A percentile compares a stretch with the other conserved stretches of the same genome.
phyloP scores from a whole-genome alignment of 2,113 vertebrate species.

The Malurus melanocephalus region DNA sequence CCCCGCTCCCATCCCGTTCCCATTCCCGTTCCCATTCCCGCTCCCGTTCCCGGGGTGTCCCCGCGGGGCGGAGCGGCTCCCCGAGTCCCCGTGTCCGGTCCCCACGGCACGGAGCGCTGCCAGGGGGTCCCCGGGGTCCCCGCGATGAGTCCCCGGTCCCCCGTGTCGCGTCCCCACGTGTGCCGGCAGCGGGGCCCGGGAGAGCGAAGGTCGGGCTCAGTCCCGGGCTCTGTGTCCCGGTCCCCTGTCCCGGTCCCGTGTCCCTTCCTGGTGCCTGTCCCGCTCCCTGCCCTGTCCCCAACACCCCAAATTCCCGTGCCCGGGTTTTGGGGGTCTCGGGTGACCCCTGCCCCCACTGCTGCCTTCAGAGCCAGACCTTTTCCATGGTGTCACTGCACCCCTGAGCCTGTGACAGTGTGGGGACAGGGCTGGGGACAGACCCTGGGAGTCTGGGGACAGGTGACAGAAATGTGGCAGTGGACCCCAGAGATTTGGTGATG shows the following conservation, averaged over 20 bases:
- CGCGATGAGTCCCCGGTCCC: neutral
- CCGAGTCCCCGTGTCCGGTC: neutral
- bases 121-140: neutral
- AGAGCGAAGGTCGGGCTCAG: neutral
- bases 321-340: neutral
- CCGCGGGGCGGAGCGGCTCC: neutral
- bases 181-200: neutral
- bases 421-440: neutral
- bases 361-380: rapidly evolving
- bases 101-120: neutral
- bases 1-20: no score
- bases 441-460: neutral
- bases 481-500: neutral
- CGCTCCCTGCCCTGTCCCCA: neutral
- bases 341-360: neutral
- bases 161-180: neutral
- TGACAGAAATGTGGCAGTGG: neutral
- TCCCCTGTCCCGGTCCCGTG: neutral
- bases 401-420: rapidly evolving
- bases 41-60: neutral
- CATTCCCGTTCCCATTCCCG: neutral
- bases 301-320: rapidly evolving
- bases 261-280: neutral
- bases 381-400: neutral
- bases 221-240: rapidly evolving